phyloP scores from a whole-genome alignment of 2,797 vertebrate species.

The Mastacembelus armatus region DNA sequence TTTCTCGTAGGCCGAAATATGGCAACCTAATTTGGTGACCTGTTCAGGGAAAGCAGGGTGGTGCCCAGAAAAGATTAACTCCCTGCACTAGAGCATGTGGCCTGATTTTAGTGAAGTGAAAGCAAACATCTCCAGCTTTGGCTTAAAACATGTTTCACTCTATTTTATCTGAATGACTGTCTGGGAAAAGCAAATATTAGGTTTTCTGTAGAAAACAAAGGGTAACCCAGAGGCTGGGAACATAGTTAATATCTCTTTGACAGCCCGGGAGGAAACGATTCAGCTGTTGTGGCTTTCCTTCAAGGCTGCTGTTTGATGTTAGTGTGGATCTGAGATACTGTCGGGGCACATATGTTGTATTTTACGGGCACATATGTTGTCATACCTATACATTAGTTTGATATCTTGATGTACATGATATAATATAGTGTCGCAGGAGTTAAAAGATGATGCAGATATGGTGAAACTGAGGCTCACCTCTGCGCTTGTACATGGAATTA shows the following conservation, averaged over 20 bases:
- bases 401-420: slow-evolving; percentile 44
- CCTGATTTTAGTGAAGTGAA: slow-evolving; percentile 53
- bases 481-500: neutral
- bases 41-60: slow-evolving; percentile 59
- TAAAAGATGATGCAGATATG: slow-evolving; percentile 27
- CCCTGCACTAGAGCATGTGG: slow-evolving; percentile 25
- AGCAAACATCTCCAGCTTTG: slow-evolving; percentile 58
- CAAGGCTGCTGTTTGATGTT: slow-evolving; percentile 42
- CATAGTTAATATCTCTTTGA: slow-evolving; percentile 19
- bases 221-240: slow-evolving; percentile 2
- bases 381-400: slow-evolving; percentile 38
- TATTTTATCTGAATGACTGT: slow-evolving; percentile 48
- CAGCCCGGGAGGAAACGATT: slow-evolving; percentile 27
- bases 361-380: slow-evolving; percentile 16
- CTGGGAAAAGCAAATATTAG: slow-evolving; percentile 59
- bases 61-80: slow-evolving; percentile 58
- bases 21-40: slow-evolving; percentile 55
- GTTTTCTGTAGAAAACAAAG: slow-evolving; percentile 45
- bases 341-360: slow-evolving; percentile 23
- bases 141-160: slow-evolving; percentile 35
- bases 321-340: slow-evolving; percentile 16
- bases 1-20: slow-evolving; percentile 44
- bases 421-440: slow-evolving; percentile 14
- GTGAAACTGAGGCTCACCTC: slow-evolving; percentile 9
- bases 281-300: slow-evolving; percentile 32